Evolutionary conservation across 2,113 vertebrate species (phyloP), one percentile per base, ranked within the genome.

Genomic region (Colaptes auratus): DNA sequence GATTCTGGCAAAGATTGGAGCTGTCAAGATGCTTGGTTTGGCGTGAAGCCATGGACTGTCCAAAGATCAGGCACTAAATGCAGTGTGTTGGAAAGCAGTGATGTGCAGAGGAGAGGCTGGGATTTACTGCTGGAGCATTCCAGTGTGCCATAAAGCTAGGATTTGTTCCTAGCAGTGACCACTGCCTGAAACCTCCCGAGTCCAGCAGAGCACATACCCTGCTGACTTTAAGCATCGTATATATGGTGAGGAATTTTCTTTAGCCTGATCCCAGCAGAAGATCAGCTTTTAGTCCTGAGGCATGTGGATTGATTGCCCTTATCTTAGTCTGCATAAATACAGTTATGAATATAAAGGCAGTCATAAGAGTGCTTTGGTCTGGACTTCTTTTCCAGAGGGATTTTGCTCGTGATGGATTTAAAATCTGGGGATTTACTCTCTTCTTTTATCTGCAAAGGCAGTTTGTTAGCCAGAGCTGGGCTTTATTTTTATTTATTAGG

Each of bases 261-360:
- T 58, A 75, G 96, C 80, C 81, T 86, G 36, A 75, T 73, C 63
- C 66, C 59, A 79, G 94, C 59, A 92, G 87, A 82, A 93, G 86
- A 94, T 88, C 3, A 6, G 36, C 77, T 90, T 65, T 95, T 70
- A 91, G 92, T 92, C 82, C 83, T 59, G 61, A 93, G 82, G 79
- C 73, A 20, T 73, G 50, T 66, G 82, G 72, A 77, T 94, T 92
- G 91, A 97, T 94, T 95, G 80, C 83, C 88, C 74, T 91, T 95
- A 93, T 96, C 92, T 94, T 87, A 84, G 94, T 84, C 76, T 94
- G 66, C 83, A 88, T 90, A 93, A 94, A 89, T 83, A 87, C 74
- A 88, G 81, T 93, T 82, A 56, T 73, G 66, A 95, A 88, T 95
- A 73, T 61, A 85, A 93, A 95, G 84, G 55, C 71, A 92, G 42